phyloP scores from a whole-genome alignment of 2,797 vertebrate genomes.

The Molossus alvarezi region DNA sequence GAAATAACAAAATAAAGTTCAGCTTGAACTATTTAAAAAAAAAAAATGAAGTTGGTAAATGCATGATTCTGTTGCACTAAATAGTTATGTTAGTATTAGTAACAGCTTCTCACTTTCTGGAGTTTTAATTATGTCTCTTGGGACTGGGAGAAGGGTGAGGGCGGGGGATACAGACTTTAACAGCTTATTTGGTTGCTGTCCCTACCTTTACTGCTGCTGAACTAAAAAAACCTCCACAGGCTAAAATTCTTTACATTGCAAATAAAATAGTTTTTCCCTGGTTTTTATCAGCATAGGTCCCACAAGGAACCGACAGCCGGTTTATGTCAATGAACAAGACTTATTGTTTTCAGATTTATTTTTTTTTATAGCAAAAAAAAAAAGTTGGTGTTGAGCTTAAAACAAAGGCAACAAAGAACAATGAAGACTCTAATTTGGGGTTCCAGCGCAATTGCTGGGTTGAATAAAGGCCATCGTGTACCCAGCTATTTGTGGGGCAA shows the following conservation, averaged over 20 bases:
- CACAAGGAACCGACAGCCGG: conserved; percentile 93
- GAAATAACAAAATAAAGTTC: conserved; percentile 88
- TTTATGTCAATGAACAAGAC: conserved; percentile 93
- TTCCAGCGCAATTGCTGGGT: conserved; percentile 83
- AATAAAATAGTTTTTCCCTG: conserved; percentile 94
- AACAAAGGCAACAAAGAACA: conserved; percentile 90
- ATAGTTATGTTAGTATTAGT: conserved; percentile 89
- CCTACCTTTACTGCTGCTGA: conserved; percentile 91
- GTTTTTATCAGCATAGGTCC: conserved; percentile 95
- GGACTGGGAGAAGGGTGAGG: conserved; percentile 88
- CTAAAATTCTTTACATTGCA: conserved; percentile 93
- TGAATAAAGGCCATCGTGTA: conserved; percentile 51
- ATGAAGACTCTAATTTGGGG: conserved; percentile 86
- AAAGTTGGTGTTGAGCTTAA: conserved; percentile 82
- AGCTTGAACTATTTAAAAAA: conserved; percentile 88
- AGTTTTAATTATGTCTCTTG: conserved; percentile 93
- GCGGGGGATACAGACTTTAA: conserved; percentile 89
- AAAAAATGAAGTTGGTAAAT: conserved; percentile 88
- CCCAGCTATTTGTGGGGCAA: conserved; percentile 78
- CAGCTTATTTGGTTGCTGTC: conserved; percentile 90
- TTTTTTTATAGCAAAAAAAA: conserved; percentile 80
- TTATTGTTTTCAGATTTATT: conserved; percentile 95
- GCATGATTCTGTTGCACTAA: conserved; percentile 88
- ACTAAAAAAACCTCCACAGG: conserved; percentile 90
- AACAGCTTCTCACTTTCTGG: conserved; percentile 91